Evolutionary conservation across 2,797 vertebrate species (phyloP).

Genomic region (Microtus californicus): DNA sequence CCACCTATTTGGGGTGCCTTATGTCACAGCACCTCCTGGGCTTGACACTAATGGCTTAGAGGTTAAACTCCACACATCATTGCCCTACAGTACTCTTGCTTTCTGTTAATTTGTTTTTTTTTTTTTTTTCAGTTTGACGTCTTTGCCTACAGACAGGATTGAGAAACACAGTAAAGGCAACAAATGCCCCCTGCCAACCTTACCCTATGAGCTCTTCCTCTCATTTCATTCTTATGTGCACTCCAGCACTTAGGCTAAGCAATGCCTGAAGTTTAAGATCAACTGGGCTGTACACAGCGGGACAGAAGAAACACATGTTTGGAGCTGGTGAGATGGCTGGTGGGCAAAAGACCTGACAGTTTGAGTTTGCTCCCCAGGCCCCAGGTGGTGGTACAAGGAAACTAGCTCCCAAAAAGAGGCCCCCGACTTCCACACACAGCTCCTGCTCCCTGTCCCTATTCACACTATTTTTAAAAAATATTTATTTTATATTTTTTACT

Average conservation of each 20-base stretch:
- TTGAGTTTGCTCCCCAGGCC: not conserved
- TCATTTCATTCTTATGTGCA: not conserved
- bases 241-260: not conserved
- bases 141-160: slow-evolving; percentile 18
- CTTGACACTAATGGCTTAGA: not conserved
- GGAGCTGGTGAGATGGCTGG: not conserved
- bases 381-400: not conserved
- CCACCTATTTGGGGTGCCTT: not conserved
- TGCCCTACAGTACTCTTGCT: not conserved
- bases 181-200: not conserved
- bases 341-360: not conserved
- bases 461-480: not conserved
- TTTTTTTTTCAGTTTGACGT: not conserved
- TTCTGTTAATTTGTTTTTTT: not conserved
- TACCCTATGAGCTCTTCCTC: not conserved
- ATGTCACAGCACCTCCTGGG: not conserved
- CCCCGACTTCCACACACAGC: not conserved
- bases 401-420: not conserved
- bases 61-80: not conserved
- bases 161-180: slow-evolving; percentile 43
- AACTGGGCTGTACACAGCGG: not conserved
- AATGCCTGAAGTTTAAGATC: not conserved
- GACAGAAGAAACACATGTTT: not conserved
- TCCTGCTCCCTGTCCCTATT: not conserved
- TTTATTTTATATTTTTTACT: not conserved